A percentile compares a stretch with the other conserved stretches of the same genome.
These are phyloP conservation scores for Schizotus pectinicornis DNA, from an alignment of 2,888 invertebrate genomes.

Conservation along the genomic window DNA sequence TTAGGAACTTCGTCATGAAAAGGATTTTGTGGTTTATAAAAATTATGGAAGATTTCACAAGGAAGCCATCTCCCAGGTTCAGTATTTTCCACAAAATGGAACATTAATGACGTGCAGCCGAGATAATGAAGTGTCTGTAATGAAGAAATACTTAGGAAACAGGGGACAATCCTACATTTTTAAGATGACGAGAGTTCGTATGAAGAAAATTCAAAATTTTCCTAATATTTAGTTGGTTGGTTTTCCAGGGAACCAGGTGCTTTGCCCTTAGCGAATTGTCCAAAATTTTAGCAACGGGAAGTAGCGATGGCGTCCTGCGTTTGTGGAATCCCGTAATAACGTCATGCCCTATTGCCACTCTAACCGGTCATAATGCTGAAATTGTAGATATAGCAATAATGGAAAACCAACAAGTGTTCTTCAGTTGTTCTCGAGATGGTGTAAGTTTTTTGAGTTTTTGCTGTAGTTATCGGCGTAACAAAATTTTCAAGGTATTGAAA, in stretches of 20 bases:
- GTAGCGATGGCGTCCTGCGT: slow-evolving; percentile 62
- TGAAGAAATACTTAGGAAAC: slow-evolving; percentile 59
- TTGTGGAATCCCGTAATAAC: slow-evolving; percentile 64
- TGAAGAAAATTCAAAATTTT: too few species aligned
- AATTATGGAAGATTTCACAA: slow-evolving; percentile 60
- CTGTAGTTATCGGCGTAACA: neutral
- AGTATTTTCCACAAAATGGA: slow-evolving; percentile 59
- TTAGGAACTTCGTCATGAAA: slow-evolving; percentile 63
- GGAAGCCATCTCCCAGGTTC: slow-evolving; percentile 60
- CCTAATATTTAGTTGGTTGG: too few species aligned
- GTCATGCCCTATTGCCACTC: slow-evolving; percentile 52
- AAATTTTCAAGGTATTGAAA: slow-evolving; percentile 60
- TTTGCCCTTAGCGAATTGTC: slow-evolving; percentile 61
- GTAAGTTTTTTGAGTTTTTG: slow-evolving; percentile 50
- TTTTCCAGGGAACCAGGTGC: slow-evolving; percentile 67
- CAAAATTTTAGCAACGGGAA: slow-evolving; percentile 64
- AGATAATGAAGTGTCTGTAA: slow-evolving; percentile 61
- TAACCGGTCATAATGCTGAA: slow-evolving; percentile 54
- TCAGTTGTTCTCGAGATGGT: slow-evolving; percentile 64
- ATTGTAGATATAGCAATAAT: slow-evolving; percentile 64
- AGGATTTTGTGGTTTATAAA: slow-evolving; percentile 59
- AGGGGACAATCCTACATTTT: slow-evolving; percentile 63
- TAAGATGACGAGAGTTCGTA: slow-evolving; percentile 61
- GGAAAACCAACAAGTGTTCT: slow-evolving; percentile 58
- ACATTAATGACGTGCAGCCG: slow-evolving; percentile 64